Base-by-base conservation (phyloP, 2,797 vertebrate species). In the Tapera naevia region DNA sequence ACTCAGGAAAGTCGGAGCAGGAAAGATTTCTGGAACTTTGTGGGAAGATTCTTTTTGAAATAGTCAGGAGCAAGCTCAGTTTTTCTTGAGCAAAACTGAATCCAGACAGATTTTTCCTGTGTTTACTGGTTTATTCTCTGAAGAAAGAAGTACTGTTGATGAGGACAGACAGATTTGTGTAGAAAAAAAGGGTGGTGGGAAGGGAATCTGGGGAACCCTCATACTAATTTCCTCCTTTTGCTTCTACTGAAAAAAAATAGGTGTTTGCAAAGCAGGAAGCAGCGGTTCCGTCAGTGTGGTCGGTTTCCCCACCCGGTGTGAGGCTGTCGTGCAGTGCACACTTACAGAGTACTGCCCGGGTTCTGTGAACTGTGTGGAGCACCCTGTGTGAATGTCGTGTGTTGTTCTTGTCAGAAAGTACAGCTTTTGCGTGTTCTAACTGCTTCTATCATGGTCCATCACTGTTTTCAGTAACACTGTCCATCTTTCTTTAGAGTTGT, bases 241-340 rank as follows among this genome's bases (percentile, higher is more conserved):
- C 73, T 95, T 81, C 76, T 91, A 1, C 69, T 73, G 69, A n/a
- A 27, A 73, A 32, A 33, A 56, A 8, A 0, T 3, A 56, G 54
- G 17, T 51, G 0, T 48, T 79, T 27, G 17, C 50, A n/a, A 39
- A 83, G 81, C 70, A 41, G 51, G 69, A 82, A 33, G 78, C 41
- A 67, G 58, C 0, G 0, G 15, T 21, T 50, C 46, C 2, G 0
- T 13, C 58, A 1, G 2, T 18, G 65, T 27, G 60, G 62, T 56
- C 19, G 2, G 65, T 9, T 74, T 45, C 61, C 56, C 35, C 56
- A 19, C 48, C 54, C 58, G 3, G 1, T 4, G 64, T 53, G 69
- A 51, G 53, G 7, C 32, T 37, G 1, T 15, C 0, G 0, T 64
- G 57, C 48, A 32, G 4, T 22, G 76, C 62, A 6, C 41, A 0